Evolutionary conservation across 2,888 invertebrate species (phyloP), one percentile per base, ranked within the genome.

Genomic region (Drosophila putrida): DNA sequence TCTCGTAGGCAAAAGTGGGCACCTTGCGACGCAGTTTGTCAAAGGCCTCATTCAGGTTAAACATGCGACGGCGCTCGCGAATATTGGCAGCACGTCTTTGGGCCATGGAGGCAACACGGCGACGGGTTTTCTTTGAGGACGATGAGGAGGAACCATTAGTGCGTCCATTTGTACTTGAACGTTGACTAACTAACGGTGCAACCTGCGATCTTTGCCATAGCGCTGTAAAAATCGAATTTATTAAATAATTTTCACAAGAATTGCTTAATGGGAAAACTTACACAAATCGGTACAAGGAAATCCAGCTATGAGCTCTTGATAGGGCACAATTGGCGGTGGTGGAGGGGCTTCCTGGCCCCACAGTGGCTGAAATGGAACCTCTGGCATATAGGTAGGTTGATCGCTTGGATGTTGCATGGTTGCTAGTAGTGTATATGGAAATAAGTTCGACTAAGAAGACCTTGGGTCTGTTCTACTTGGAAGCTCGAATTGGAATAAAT

Each of bases 1-100:
- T 98, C 92, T 99, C 98, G 91, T 98, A 98, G 0, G 98, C 98
- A 90, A 99, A 99, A 0, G 98, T 98, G 20, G 98, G 98, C 81
- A 96, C 96, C 94, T 98, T 98, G 88, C 98, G 94, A 28, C 98
- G 94, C 41, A 99, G 93, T 90, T 97, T 97, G 91, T 98, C 98
- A 89, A 99, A 99, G 0, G 98, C 98, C 91, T 98, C 98, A 91
- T 98, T 99, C 72, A 98, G 93, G 93, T 98, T 98, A 92, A 97
- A 98, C 98, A 99, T 98, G 73, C 98, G 94, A 25, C 98, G 94
- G 54, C 98, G 94, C 92, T 99, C 98, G 4, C 98, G 95, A 74
- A 98, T 98, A 93, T 98, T 98, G 28, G 98, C 98, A 0, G 98
- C 98, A 57, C 98, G 94, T 36, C 98, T 94, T 91, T 98, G 98